Conservation (phyloP, 2,888 invertebrate species). For the Leptothorax acervorum region DNA sequence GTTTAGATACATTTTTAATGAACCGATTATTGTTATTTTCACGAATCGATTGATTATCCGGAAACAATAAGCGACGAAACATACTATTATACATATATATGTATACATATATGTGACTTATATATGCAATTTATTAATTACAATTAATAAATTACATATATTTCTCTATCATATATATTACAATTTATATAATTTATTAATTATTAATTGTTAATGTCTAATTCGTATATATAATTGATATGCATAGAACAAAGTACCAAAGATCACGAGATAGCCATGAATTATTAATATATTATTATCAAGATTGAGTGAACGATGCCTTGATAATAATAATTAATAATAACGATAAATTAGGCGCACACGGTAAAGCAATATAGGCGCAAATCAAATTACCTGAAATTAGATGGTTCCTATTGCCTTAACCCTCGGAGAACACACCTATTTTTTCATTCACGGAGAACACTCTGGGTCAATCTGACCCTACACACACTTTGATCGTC, state of each 20-base stretch:
- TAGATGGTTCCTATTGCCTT: conserved; percentile 19
- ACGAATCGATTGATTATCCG: not conserved
- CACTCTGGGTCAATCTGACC: too few relatives aligned
- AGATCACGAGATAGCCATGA: not conserved
- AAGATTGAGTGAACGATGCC: not conserved
- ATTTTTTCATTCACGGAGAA: too few relatives aligned
- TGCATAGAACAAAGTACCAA: not conserved
- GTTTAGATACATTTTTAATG: conserved; percentile 19
- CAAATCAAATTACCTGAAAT: conserved; percentile 24
- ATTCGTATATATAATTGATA: conserved; percentile 17
- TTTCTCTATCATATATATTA: not conserved
- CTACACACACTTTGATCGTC: too few relatives aligned
- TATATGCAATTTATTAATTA: conserved; percentile 27
- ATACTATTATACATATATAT: not conserved
- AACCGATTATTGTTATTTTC: not conserved
- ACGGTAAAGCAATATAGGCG: conserved; percentile 5
- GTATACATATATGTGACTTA: not conserved
- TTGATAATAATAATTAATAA: conserved; percentile 36
- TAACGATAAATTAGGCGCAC: not conserved
- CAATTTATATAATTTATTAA: conserved; percentile 8
- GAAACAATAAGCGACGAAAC: not conserved
- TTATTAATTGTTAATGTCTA: not conserved
- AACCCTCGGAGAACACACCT: too few relatives aligned
- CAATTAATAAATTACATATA: conserved; percentile 18
- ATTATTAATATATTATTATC: conserved; percentile 36